These are phyloP conservation scores for Stegophylla sp. DNA, from an alignment of 2,888 invertebrate species.

Conservation along the genomic window DNA sequence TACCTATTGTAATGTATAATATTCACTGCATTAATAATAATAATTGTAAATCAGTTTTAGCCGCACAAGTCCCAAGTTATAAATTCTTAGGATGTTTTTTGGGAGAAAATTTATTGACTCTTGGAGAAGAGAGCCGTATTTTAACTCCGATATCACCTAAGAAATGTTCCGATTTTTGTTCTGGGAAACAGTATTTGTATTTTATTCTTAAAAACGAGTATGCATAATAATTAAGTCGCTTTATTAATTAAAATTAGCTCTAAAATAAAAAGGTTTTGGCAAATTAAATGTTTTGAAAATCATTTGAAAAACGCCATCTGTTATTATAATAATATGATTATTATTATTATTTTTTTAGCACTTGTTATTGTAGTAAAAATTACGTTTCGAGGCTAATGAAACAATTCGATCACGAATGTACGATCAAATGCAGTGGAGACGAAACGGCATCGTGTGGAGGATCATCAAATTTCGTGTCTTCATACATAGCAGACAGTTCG, in stretches of 20 bases:
- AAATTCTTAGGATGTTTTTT: constrained; percentile 40
- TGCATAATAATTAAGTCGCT: too few species aligned
- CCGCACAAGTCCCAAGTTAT: not conserved
- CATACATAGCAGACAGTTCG: constrained; percentile 14
- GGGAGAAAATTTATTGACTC: constrained; percentile 41
- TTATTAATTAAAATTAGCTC: too few species aligned
- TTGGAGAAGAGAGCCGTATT: constrained; percentile 21
- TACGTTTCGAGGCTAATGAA: constrained; percentile 41
- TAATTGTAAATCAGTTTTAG: constrained; percentile 3
- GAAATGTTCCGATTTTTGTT: constrained; percentile 38
- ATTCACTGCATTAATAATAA: not conserved
- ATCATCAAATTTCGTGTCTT: constrained; percentile 31
- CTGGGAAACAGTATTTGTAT: constrained; percentile 31
- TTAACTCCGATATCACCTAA: constrained; percentile 29
- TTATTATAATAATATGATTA: not conserved
- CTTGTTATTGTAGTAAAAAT: constrained; percentile 46
- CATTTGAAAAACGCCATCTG: too few species aligned
- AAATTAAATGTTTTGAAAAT: too few species aligned
- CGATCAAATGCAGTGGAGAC: constrained; percentile 34
- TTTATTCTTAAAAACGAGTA: constrained; percentile 43
- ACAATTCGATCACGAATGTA: constrained; percentile 33
- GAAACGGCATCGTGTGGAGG: constrained; percentile 34
- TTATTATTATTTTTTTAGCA: constrained; percentile 21
- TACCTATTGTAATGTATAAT: not conserved
- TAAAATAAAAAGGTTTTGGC: too few species aligned